Percentiles rank a stretch among this genome's conserved stretches.
Evolutionary conservation across 2,113 vertebrate genomes (phyloP).

Genomic region (Scolopax mira): DNA sequence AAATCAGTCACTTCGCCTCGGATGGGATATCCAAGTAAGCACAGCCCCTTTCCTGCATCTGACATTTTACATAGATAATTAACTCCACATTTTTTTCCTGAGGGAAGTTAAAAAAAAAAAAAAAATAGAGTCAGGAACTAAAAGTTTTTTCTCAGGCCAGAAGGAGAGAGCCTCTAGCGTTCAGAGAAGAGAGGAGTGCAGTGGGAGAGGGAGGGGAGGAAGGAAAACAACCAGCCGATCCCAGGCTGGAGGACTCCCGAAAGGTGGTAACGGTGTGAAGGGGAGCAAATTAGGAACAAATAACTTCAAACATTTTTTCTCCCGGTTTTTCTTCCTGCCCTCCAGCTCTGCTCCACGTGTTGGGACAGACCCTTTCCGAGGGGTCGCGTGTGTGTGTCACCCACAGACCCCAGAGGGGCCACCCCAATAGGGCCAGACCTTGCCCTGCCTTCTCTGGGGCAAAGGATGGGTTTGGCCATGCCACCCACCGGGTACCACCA

Average conservation of each 20-base stretch:
- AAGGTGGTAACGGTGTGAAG: neutral
- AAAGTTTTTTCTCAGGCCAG: constrained; percentile 48
- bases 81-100: constrained; percentile 73
- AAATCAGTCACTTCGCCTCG: constrained; percentile 55
- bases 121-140: constrained; percentile 28
- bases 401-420: fast-evolving
- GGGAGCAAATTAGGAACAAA: neutral
- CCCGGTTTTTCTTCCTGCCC: neutral
- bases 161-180: constrained; percentile 77
- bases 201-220: neutral
- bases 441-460: neutral
- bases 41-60: constrained; percentile 85
- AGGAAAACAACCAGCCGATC: neutral
- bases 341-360: neutral
- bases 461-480: neutral
- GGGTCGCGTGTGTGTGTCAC: neutral
- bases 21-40: constrained; percentile 78
- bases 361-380: neutral
- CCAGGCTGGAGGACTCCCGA: neutral
- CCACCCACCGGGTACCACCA: neutral
- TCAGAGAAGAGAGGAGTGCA: neutral
- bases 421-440: neutral
- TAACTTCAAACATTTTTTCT: neutral
- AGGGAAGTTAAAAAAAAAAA: constrained; percentile 54
- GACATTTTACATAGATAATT: constrained; percentile 79